Evolutionary conservation across 2,113 vertebrate species (phyloP).

Genomic region (Psophia crepitans): DNA sequence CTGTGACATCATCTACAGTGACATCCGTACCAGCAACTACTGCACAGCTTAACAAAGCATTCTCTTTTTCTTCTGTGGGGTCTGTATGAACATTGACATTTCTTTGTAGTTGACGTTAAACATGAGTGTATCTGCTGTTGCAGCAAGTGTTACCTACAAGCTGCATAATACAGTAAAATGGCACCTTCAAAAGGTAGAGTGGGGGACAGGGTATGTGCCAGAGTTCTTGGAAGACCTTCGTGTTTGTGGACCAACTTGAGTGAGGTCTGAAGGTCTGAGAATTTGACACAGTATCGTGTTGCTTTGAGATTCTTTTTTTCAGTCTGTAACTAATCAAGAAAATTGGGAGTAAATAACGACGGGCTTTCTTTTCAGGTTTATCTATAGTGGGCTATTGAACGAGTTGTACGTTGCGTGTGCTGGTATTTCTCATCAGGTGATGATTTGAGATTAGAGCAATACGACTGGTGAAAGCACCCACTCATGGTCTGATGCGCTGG

Average conservation of each 20-base stretch:
- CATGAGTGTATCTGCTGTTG: background rate
- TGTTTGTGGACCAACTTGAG: background rate
- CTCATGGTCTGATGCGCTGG: background rate
- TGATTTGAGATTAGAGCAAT: background rate
- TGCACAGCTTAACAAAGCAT: slow-evolving; percentile 77
- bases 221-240: background rate
- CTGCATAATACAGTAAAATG: background rate
- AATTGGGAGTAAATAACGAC: background rate
- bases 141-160: background rate
- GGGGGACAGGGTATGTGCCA: background rate
- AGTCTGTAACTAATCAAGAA: background rate
- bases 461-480: background rate
- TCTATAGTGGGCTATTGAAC: background rate
- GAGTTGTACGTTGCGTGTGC: background rate
- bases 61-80: slow-evolving; percentile 79
- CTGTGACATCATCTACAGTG: slow-evolving; percentile 38
- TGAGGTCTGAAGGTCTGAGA: background rate
- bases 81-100: slow-evolving; percentile 60
- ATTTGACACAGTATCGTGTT: background rate
- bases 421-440: background rate
- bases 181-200: background rate
- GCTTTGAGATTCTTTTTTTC: background rate
- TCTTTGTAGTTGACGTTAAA: background rate
- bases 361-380: background rate
- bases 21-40: slow-evolving; percentile 57